Conservation (phyloP, 64 coral and sea anemone genomes). For the Montipora efflorescens region DNA sequence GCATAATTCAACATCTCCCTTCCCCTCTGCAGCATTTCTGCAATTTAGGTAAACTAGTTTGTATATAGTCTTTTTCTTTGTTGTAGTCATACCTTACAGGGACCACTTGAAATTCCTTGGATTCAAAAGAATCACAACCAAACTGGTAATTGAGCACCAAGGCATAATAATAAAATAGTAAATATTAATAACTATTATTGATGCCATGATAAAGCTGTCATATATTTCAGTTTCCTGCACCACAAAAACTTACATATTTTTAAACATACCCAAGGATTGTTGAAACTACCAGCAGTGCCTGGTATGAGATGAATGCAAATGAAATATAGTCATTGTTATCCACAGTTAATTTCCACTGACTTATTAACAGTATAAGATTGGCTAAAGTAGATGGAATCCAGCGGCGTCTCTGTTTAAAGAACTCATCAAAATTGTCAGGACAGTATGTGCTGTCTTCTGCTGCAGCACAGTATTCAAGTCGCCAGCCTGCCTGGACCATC, state of each 20-base stretch:
- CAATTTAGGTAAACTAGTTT: too few species aligned
- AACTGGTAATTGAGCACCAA: too few species aligned
- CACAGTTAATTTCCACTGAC: constrained; percentile 73
- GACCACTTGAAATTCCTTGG: too few species aligned
- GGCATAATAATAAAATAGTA: too few species aligned
- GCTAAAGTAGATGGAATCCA: constrained; percentile 98
- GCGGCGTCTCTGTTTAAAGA: constrained; percentile 92
- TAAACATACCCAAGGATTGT: constrained; percentile 75
- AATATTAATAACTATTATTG: too few species aligned
- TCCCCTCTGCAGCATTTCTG: too few species aligned
- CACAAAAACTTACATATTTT: neutral
- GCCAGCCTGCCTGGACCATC: constrained; percentile 97
- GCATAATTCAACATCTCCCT: too few species aligned
- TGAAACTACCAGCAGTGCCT: constrained; percentile 75
- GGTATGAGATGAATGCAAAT: constrained; percentile 85
- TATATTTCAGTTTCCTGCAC: too few species aligned
- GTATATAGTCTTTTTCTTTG: too few species aligned
- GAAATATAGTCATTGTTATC: constrained; percentile 90
- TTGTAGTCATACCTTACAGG: too few species aligned
- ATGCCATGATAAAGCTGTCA: too few species aligned
- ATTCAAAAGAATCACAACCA: too few species aligned
- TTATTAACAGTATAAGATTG: constrained; percentile 80
- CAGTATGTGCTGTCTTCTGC: constrained; percentile 90
- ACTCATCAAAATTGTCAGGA: constrained; percentile 89
- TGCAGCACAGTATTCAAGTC: constrained; percentile 93